phyloP scores from a whole-genome alignment of 2,888 invertebrate species.

The Lasius platythorax region DNA sequence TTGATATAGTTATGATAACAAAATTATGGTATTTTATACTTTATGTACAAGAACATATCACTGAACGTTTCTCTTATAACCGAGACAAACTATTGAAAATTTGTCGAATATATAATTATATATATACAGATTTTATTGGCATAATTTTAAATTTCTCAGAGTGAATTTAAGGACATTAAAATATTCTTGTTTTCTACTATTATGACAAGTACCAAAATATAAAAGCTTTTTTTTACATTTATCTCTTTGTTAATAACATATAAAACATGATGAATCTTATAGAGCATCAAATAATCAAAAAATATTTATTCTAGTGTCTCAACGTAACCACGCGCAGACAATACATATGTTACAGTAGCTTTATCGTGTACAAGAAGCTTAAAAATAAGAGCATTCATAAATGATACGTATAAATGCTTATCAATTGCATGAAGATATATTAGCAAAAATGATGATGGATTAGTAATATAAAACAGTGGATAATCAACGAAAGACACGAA shows the following conservation, averaged over 20 bases:
- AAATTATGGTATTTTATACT: conserved; percentile 10
- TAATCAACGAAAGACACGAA: conserved; percentile 37
- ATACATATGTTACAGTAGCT: conserved; percentile 25
- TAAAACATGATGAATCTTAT: conserved; percentile 3
- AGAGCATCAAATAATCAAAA: neutral
- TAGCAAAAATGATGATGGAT: conserved; percentile 45
- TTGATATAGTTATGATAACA: neutral
- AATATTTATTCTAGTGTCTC: neutral
- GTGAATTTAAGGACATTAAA: neutral
- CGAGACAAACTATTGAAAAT: neutral
- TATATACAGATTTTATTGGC: neutral
- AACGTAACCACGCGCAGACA: conserved; percentile 32
- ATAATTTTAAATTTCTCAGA: neutral
- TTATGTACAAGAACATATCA: conserved; percentile 20
- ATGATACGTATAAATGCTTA: conserved; percentile 34
- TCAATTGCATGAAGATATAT: conserved; percentile 18
- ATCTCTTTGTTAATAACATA: neutral
- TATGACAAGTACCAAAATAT: conserved; percentile 19
- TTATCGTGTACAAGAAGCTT: conserved; percentile 52
- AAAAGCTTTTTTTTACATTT: neutral
- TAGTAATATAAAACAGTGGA: conserved; percentile 31
- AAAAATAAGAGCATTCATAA: conserved; percentile 49
- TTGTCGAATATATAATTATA: neutral
- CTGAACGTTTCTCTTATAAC: conserved; percentile 4
- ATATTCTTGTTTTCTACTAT: neutral